These are phyloP conservation scores for Drosophila greeni DNA, from an alignment of 2,888 invertebrate species.

Conservation along the genomic window DNA sequence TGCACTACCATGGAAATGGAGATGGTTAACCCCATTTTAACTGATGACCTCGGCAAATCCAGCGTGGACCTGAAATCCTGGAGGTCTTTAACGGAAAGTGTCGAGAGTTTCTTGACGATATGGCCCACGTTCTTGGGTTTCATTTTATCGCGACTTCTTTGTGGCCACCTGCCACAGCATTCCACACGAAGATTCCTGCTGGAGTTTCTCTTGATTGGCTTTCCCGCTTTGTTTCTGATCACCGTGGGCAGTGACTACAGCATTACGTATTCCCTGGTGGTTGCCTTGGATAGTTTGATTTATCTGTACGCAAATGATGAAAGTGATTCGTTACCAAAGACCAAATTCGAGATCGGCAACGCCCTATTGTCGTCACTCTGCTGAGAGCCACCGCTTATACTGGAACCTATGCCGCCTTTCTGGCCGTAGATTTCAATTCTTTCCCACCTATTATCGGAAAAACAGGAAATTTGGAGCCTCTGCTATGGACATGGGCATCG, in stretches of 20 bases:
- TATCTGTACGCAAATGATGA: conserved; percentile 41
- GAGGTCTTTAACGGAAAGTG: conserved; percentile 47
- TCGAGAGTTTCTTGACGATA: conserved; percentile 56
- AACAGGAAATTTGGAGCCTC: conserved; percentile 91
- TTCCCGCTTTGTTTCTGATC: conserved; percentile 81
- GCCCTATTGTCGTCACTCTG: conserved; percentile 82
- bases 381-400: conserved; percentile 85
- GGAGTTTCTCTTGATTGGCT: conserved; percentile 81
- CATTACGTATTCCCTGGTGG: conserved; percentile 16
- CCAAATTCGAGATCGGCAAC: conserved; percentile 52
- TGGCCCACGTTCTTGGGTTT: conserved; percentile 59
- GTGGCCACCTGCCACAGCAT: conserved; percentile 29
- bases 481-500: conserved; percentile 97
- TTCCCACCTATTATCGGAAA: conserved; percentile 92
- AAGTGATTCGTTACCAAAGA: not conserved
- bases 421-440: conserved; percentile 96
- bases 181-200: conserved; percentile 74
- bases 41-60: not conserved
- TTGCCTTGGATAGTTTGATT: not conserved
- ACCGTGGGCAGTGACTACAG: conserved; percentile 80
- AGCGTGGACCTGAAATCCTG: conserved; percentile 46
- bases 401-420: conserved; percentile 88
- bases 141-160: conserved; percentile 53
- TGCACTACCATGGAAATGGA: conserved; percentile 11
- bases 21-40: not conserved